phyloP scores from a whole-genome alignment of 2,113 vertebrate genomes.

The Prionailurus bengalensis region DNA sequence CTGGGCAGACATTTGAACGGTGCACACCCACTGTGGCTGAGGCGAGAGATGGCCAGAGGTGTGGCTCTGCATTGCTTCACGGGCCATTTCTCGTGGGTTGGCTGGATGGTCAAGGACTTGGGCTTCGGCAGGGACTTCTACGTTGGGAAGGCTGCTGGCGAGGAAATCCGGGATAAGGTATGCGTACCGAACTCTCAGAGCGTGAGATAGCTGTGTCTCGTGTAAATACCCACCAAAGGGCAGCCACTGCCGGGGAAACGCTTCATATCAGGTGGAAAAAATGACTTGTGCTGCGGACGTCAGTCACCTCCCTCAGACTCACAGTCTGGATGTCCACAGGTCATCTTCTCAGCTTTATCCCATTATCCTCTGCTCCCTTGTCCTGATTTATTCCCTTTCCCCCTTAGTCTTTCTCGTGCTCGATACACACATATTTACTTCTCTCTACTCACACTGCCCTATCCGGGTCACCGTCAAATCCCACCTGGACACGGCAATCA shows the following conservation, averaged over 20 bases:
- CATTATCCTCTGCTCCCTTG: neutral
- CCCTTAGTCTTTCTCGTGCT: neutral
- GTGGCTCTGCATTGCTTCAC: too few relatives aligned
- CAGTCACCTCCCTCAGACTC: neutral
- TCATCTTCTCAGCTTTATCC: neutral
- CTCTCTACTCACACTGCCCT: neutral
- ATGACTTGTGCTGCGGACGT: neutral
- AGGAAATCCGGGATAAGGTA: neutral
- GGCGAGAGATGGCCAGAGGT: neutral
- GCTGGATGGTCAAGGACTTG: neutral
- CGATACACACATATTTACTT: neutral
- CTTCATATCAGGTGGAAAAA: neutral
- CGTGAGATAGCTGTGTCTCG: neutral
- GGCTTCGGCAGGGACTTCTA: neutral
- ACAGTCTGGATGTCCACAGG: neutral
- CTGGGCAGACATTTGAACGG: neutral
- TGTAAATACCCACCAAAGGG: neutral
- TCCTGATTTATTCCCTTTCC: neutral
- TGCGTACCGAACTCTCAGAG: neutral
- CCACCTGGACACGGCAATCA: neutral
- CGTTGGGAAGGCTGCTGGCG: neutral
- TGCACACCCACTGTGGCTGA: fast-evolving
- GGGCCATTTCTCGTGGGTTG: neutral
- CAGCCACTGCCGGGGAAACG: neutral
- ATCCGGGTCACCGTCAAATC: neutral